phyloP scores from a whole-genome alignment of 2,888 invertebrate species.

The Cantharis lateralis region DNA sequence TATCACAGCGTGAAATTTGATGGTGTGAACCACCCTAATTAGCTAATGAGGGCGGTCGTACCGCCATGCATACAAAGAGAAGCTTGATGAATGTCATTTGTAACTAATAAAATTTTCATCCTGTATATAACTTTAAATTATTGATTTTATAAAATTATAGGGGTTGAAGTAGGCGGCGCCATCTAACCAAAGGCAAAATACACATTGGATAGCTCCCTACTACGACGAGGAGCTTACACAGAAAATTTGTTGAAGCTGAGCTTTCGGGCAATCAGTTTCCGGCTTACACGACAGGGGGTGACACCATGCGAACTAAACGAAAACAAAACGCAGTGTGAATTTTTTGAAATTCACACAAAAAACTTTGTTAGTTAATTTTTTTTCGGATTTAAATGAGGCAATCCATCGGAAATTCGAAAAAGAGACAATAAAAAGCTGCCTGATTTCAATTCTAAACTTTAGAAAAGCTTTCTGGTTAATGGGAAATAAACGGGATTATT shows the following conservation, averaged over 20 bases:
- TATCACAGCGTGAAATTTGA: constrained; percentile 44
- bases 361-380: no score
- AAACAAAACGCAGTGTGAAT: no score
- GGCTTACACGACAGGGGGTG: neutral
- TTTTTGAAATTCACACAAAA: no score
- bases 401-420: constrained; percentile 23
- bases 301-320: neutral
- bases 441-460: constrained; percentile 40
- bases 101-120: neutral
- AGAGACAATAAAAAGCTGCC: constrained; percentile 29
- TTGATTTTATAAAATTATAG: neutral
- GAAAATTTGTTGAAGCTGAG: neutral
- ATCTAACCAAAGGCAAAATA: neutral
- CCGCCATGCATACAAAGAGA: neutral
- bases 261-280: neutral
- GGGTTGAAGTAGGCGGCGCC: neutral
- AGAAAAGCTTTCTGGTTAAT: constrained; percentile 56
- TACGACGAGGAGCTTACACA: neutral
- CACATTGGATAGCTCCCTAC: neutral
- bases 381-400: constrained; percentile 11
- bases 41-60: constrained; percentile 38
- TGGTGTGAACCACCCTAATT: constrained; percentile 47
- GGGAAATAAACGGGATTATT: constrained; percentile 54
- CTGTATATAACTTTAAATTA: neutral
- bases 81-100: neutral